These are phyloP conservation scores for Neodiprion fabricii DNA, from an alignment of 1,140 invertebrate species.

Conservation along the genomic window DNA sequence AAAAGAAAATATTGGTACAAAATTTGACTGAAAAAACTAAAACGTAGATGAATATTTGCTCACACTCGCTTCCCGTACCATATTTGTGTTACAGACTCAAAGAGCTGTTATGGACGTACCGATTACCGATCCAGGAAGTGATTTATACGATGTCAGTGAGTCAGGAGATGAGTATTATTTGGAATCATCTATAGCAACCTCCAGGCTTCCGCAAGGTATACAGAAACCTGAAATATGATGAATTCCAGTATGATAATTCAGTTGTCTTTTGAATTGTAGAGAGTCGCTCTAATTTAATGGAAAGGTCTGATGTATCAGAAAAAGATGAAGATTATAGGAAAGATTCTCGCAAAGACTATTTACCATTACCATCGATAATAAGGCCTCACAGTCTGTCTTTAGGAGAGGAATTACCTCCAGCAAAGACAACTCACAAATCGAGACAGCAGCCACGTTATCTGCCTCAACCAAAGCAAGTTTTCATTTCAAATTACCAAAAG, in stretches of 20 bases:
- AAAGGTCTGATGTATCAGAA: constrained; percentile 16
- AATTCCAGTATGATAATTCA: not conserved
- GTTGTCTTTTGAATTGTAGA: constrained; percentile 22
- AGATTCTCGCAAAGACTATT: constrained; percentile 22
- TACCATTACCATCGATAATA: constrained; percentile 41
- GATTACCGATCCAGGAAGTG: constrained; percentile 64
- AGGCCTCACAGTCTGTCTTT: constrained; percentile 64
- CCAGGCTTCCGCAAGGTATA: constrained; percentile 22
- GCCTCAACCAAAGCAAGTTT: constrained; percentile 56
- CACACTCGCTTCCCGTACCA: not conserved
- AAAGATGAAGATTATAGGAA: constrained; percentile 25
- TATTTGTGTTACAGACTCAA: constrained; percentile 15
- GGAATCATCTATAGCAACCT: constrained; percentile 16
- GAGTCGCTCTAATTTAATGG: constrained; percentile 6
- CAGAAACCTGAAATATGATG: constrained; percentile 15
- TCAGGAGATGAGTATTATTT: constrained; percentile 58
- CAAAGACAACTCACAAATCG: constrained; percentile 52
- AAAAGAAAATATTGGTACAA: constrained; percentile 35
- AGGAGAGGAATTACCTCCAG: constrained; percentile 55
- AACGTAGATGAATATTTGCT: no score
- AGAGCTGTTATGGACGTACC: constrained; percentile 61
- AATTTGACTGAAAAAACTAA: constrained; percentile 14
- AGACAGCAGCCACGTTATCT: constrained; percentile 59
- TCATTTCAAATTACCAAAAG: not conserved
- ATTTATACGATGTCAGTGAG: constrained; percentile 58